Percentiles rank a stretch among this genome's conserved stretches.
Evolutionary conservation across 2,888 invertebrate genomes (phyloP).

Genomic region (Acleris sparsana): DNA sequence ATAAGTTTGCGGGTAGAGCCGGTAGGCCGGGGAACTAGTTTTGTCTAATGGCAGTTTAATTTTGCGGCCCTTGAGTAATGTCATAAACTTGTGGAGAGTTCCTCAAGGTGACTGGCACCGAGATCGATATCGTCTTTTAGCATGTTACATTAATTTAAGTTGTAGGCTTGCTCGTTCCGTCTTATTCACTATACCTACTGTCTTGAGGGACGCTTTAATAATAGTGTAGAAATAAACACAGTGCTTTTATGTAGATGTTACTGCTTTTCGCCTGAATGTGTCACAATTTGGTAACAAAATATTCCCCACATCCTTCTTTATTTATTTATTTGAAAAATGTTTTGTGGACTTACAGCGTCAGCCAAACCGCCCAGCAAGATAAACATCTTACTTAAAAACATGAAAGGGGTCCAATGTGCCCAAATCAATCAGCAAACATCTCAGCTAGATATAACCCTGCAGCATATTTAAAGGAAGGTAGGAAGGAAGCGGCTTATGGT

Average conservation of each 20-base stretch:
- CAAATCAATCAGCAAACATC: too few species aligned
- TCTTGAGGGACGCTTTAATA: too few species aligned
- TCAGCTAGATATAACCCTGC: too few species aligned
- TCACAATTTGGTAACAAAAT: neutral
- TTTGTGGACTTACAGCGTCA: too few species aligned
- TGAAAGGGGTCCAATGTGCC: too few species aligned
- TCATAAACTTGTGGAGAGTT: conserved; percentile 28
- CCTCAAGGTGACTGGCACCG: conserved; percentile 27
- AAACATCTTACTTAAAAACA: too few species aligned
- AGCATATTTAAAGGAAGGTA: too few species aligned
- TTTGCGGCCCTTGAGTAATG: conserved; percentile 36
- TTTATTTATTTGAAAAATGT: too few species aligned
- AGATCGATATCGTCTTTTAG: conserved; percentile 25
- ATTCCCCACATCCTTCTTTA: neutral
- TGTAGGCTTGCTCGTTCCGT: neutral
- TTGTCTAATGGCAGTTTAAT: conserved; percentile 37
- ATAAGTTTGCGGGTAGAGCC: conserved; percentile 41
- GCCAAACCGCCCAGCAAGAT: too few species aligned
- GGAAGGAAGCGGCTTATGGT: too few species aligned
- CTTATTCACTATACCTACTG: neutral
- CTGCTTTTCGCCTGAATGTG: neutral
- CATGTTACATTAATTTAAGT: conserved; percentile 19
- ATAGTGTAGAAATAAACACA: too few species aligned
- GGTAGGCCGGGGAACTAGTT: conserved; percentile 31
- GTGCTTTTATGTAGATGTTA: too few species aligned